Base-by-base conservation (phyloP, 2,888 invertebrate species). In the Syritta pipiens region DNA sequence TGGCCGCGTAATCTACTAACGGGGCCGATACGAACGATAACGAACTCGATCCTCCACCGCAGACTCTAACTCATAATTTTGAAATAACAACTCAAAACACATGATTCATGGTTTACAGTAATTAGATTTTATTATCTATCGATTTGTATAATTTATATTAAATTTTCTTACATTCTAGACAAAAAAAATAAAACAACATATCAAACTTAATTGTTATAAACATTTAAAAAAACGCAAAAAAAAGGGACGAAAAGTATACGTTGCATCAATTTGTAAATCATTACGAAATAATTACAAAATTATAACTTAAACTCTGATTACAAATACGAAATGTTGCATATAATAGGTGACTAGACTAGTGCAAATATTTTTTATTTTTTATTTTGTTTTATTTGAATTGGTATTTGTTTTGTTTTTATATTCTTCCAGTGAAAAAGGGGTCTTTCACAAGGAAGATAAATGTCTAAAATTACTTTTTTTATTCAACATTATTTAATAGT, bases 71-170 rank as follows among this genome's bases (percentile, higher is more conserved):
- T n/a, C n/a, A n/a, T n/a, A n/a, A n/a, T n/a, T n/a, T n/a, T n/a
- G n/a, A n/a, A n/a, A n/a, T n/a, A n/a, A n/a, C n/a, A n/a, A n/a
- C n/a, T n/a, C n/a, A n/a, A 32, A 19, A 57, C 2, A 6, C 10
- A 30, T 24, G 6, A 37, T 7, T 30, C 40, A 40, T 28, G 32
- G 28, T 32, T 60, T 77, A 67, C 42, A 60, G 59, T 72, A 72
- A 72, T 71, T 67, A 32, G 53, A 72, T 60, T 77, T 77, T 71
- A 72, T 72, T 71, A 59, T 67, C 72, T 72, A 65, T 67, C 32
- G 53, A 60, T 53, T 77, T 77, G 72, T 77, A 72, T 77, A 77
- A 63, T 76, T 75, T 76, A 75, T 75, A 76, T 69, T 76, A 76
- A 76, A 72, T 67, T 55, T n/a, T 60, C 72, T 72, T 77, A 77